Percentiles rank a stretch among this genome's conserved stretches.
These are phyloP conservation scores for Ernsta delagoae DNA, from an alignment of 2,888 invertebrate genomes.

Conservation along the genomic window DNA sequence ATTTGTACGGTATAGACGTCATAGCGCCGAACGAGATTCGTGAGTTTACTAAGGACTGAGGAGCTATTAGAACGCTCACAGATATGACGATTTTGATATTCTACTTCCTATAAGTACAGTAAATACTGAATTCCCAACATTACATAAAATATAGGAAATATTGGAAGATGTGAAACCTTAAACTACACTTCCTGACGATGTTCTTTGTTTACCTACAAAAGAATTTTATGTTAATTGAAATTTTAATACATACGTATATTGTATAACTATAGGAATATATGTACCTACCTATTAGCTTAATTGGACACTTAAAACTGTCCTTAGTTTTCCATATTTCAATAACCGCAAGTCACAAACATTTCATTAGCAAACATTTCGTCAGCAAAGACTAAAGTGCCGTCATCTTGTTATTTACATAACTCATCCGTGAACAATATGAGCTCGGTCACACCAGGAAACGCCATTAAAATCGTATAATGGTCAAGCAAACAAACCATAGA, in stretches of 20 bases:
- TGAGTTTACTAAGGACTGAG: too few relatives aligned
- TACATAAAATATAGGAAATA: too few relatives aligned
- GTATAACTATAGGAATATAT: too few relatives aligned
- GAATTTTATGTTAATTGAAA: too few relatives aligned
- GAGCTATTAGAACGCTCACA: background rate
- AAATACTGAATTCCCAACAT: background rate
- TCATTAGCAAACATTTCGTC: conserved; percentile 10
- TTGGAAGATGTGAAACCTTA: too few relatives aligned
- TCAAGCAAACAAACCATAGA: conserved; percentile 40
- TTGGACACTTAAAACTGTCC: too few relatives aligned
- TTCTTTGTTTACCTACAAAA: too few relatives aligned
- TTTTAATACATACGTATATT: too few relatives aligned
- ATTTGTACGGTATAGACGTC: conserved; percentile 11
- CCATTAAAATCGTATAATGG: conserved; percentile 46
- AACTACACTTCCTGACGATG: too few relatives aligned
- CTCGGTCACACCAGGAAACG: conserved; percentile 48
- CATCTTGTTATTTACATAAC: conserved; percentile 40
- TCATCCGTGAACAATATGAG: conserved; percentile 41
- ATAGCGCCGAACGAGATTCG: background rate
- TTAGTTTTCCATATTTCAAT: too few relatives aligned
- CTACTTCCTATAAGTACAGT: background rate
- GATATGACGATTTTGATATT: background rate
- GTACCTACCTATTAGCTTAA: too few relatives aligned
- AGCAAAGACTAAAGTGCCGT: conserved; percentile 11
- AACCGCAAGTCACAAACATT: background rate